phyloP scores from a whole-genome alignment of 2,797 vertebrate species.

The Thamnophis elegans region DNA sequence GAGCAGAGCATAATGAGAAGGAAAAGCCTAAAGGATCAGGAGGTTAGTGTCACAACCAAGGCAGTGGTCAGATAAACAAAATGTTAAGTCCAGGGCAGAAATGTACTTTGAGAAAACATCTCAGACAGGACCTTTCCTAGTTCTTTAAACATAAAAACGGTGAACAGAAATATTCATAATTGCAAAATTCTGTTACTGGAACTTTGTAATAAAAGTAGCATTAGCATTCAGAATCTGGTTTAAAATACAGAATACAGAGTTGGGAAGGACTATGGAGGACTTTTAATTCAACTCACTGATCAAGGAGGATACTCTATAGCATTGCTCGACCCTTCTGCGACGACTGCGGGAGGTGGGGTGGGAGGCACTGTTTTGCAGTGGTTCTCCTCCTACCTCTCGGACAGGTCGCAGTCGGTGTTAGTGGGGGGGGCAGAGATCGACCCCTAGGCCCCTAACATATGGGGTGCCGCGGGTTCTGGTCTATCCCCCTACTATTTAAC shows the following conservation, averaged over 20 bases:
- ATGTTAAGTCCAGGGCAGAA: not conserved
- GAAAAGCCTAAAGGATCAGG: not conserved
- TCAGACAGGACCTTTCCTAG: not conserved
- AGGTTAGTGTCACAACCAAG: not conserved
- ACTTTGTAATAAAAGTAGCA: not conserved
- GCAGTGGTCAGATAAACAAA: not conserved
- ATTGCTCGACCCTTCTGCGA: too few relatives aligned
- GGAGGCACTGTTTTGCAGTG: too few relatives aligned
- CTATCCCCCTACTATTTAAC: too few relatives aligned
- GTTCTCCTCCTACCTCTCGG: too few relatives aligned
- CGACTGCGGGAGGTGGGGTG: too few relatives aligned
- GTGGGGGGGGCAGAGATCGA: too few relatives aligned
- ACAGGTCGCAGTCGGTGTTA: too few relatives aligned
- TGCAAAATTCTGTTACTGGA: not conserved
- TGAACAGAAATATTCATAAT: not conserved
- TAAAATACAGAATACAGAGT: not conserved
- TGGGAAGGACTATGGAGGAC: not conserved
- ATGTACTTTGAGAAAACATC: not conserved
- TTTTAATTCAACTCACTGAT: not conserved
- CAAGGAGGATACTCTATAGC: not conserved
- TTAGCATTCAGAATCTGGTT: not conserved
- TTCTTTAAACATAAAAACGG: not conserved
- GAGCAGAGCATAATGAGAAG: not conserved
- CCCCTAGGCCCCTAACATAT: too few relatives aligned
- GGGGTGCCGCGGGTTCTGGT: too few relatives aligned